Evolutionary conservation across 1,140 invertebrate species (phyloP), one percentile per base, ranked within the genome.

Genomic region (Drosophila kohkoa): DNA sequence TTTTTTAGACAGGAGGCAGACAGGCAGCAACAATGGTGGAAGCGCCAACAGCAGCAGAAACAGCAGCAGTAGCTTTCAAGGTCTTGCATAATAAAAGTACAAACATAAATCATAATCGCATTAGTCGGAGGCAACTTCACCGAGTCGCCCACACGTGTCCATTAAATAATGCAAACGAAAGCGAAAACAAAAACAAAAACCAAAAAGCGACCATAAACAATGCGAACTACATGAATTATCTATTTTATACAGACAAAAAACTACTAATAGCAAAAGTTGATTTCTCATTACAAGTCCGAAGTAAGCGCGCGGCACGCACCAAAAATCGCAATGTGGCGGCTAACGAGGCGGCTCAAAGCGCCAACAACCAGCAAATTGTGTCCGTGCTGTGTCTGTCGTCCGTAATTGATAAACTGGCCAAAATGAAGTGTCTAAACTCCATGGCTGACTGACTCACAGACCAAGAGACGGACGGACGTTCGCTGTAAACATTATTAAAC

Each of bases 51-150:
- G 54, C 7, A 63, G 46, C 15, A 15, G 15, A 0, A 15, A 15
- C 15, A 15, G 15, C 15, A 30, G 13, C 46, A 20, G 11, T n/a
- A 30, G 58, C 41, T 28, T 70, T 88, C 83, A 88, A 88, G 83
- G 83, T 60, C 83, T 79, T 16, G 38, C 43, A 48, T 30, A 20
- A 11, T 16, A 38, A 38, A 38, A 46, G 28, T 35, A 15, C 32
- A 41, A 59, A 82, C 76, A 83, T 88, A 88, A 88, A 83, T 88
- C 85, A 88, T 88, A 88, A 89, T 83, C 80, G 60, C 85, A 87
- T 87, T 87, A 83, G 20, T 25, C 20, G 20, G 20, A 25, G 83
- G 62, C 32, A 43, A 30, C 69, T 78, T 79, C 72, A 72, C 48
- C 58, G 15, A 60, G 41, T 63, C 68, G 74, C 74, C 74, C 77